Evolutionary conservation across 2,797 vertebrate genomes (phyloP), one percentile per base, ranked within the genome.

Genomic region (Aphelocoma californica): DNA sequence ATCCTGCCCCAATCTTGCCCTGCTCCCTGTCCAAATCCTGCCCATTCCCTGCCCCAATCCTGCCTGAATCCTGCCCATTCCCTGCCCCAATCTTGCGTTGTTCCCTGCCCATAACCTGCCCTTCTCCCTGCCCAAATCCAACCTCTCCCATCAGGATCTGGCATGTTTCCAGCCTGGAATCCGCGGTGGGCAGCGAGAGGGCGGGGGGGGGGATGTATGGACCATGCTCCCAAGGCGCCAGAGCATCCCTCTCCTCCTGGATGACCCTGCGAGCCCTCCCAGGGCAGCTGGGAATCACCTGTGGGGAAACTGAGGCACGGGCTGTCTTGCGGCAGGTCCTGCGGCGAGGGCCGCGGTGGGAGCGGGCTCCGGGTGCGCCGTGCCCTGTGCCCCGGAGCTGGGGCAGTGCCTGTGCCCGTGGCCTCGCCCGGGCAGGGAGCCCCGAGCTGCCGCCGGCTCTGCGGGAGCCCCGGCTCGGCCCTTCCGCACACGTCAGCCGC

Each of bases 401-500:
- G 50, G 60, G 31, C 81, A 17, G 31, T 1, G 50, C 48, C 57
- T 3, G 80, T 18, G 64, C 45, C 79, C 31, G 45, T 8, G 65
- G 60, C 31, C 36, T 42, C 40, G 40, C 40, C 21, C 20, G 31
- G 47, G 25, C 71, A 20, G 54, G 53, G 42, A 80, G 67, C 62
- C 44, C 81, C 15, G 74, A 48, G 81, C 74, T 3, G 81, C 72
- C n/a, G 51, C 67, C 78, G 72, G 78, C 90, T 51, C 69, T 32
- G 92, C 81, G 73, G 91, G 77, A 93, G 77, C 85, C 67, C 67
- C 53, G 88, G 89, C 82, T 81, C 92, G 34, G 54, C 94, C 94
- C 89, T 95, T 92, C 91, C 78, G 91, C 69, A 82, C 88, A 93
- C 94, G 91, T 91, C 94, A 87, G 86, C 86, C 64, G 14, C 53